phyloP scores from a whole-genome alignment of 2,113 vertebrate species.

The Caretta caretta region DNA sequence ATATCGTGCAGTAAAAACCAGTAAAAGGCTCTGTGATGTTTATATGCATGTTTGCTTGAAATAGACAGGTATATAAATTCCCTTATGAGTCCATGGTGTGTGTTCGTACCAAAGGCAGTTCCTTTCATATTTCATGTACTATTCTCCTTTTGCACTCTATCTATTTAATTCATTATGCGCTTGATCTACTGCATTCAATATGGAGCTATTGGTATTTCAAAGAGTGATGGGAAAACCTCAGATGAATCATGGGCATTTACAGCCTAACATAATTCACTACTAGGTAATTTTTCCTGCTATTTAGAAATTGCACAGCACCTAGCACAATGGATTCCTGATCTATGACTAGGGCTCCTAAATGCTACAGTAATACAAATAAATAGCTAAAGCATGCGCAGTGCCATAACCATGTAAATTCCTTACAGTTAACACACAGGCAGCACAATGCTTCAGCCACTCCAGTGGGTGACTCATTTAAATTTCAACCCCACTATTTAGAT shows the following conservation, averaged over 20 bases:
- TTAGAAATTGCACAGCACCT: neutral
- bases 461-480: neutral
- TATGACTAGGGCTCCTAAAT: neutral
- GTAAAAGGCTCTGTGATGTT: neutral
- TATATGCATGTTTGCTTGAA: neutral
- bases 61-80: neutral
- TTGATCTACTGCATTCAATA: neutral
- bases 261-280: neutral
- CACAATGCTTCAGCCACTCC: neutral
- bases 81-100: neutral
- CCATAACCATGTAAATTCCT: neutral
- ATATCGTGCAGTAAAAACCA: neutral
- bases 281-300: neutral
- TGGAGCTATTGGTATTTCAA: neutral
- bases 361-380: neutral
- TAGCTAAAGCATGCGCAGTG: neutral
- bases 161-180: neutral
- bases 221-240: neutral
- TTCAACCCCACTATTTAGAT: neutral
- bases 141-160: neutral
- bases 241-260: neutral
- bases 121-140: neutral
- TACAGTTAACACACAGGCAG: neutral
- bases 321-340: neutral
- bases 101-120: neutral